A percentile compares a stretch with the other conserved stretches of the same genome.
Evolutionary conservation across 23 tunicate genomes (phyloP).

Genomic region (Pegea sp.): DNA sequence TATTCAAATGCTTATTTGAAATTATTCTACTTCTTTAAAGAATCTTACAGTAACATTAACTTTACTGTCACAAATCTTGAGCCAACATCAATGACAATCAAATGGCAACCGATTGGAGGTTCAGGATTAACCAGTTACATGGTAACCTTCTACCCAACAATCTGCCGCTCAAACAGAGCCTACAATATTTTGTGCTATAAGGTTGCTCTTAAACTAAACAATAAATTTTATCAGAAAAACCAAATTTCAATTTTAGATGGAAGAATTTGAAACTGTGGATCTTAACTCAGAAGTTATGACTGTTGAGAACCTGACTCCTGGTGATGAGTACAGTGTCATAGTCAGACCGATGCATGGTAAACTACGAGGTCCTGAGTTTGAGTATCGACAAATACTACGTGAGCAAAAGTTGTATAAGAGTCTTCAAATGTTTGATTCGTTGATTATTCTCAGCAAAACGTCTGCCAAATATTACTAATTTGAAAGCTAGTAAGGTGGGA

Average conservation of each 20-base stretch:
- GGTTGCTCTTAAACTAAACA: no score
- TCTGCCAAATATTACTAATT: neutral
- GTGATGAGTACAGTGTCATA: neutral
- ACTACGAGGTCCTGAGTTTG: neutral
- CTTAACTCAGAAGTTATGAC: no score
- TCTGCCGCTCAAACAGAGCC: no score
- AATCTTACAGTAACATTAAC: neutral
- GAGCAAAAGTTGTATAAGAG: neutral
- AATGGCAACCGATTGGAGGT: neutral
- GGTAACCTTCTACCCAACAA: neutral
- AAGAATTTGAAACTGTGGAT: no score
- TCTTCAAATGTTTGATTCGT: neutral
- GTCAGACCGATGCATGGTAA: neutral
- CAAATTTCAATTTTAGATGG: no score
- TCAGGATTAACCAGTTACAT: neutral
- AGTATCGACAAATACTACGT: neutral
- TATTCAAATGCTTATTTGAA: no score
- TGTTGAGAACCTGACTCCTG: neutral
- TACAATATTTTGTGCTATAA: no score
- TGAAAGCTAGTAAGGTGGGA: neutral
- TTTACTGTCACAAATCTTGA: neutral
- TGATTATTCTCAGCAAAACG: neutral
- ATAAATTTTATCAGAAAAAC: no score
- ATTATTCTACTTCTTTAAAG: no score
- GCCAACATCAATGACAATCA: neutral